phyloP scores from a whole-genome alignment of 2,888 invertebrate species.

The Epistrophe grossulariae region DNA sequence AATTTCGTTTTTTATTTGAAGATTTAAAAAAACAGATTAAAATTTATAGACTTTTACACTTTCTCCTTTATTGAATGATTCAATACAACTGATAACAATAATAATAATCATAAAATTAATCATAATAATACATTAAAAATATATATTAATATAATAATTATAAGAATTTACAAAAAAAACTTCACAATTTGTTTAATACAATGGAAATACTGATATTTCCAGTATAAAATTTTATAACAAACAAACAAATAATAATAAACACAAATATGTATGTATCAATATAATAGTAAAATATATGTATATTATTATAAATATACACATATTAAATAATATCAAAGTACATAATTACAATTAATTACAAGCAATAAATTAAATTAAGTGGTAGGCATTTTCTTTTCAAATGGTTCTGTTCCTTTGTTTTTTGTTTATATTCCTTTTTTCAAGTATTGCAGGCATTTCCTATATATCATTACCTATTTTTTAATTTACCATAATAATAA shows the following conservation, averaged over 20 bases:
- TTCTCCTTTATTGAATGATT: conserved; percentile 70
- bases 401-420: not conserved
- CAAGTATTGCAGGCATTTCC: conserved; percentile 44
- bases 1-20: not conserved
- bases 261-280: conserved; percentile 23
- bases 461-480: not conserved
- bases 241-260: conserved; percentile 25
- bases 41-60: conserved; percentile 60
- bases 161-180: conserved; percentile 48
- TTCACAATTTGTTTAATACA: conserved; percentile 55
- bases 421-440: conserved; percentile 1
- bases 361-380: conserved; percentile 73
- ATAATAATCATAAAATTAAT: conserved; percentile 39
- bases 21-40: not conserved
- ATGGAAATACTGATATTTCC: conserved; percentile 59
- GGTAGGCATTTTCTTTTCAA: conserved; percentile 49
- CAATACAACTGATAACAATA: conserved; percentile 70
- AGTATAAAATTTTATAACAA: conserved; percentile 48
- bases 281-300: conserved; percentile 37
- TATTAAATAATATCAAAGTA: conserved; percentile 73
- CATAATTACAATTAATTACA: conserved; percentile 64
- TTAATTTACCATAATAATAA: conserved; percentile 6
- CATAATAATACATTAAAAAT: conserved; percentile 62
- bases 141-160: conserved; percentile 41
- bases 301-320: conserved; percentile 46